phyloP scores from a whole-genome alignment of 35 echinoderm and acorn worm species.

The Heliocidaris tuberculata region DNA sequence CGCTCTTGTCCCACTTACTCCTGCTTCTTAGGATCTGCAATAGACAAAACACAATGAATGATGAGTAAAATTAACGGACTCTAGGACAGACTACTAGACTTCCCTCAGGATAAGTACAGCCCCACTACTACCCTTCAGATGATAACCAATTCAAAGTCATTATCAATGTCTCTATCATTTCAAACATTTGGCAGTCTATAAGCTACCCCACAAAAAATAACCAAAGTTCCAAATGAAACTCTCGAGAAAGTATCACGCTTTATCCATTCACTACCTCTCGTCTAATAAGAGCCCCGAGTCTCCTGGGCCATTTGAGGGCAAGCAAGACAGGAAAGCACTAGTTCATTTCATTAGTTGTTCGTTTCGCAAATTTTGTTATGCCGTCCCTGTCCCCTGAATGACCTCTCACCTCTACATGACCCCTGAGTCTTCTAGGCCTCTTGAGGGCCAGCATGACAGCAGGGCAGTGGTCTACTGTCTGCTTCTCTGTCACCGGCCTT shows the following conservation, averaged over 20 bases:
- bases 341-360: constrained; percentile 37
- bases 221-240: background rate
- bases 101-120: background rate
- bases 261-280: background rate
- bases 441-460: constrained; percentile 82
- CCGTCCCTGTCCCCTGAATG: background rate
- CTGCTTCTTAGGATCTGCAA: constrained; percentile 75
- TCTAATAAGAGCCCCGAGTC: background rate
- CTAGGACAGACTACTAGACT: background rate
- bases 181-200: background rate
- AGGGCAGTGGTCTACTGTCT: constrained; percentile 76
- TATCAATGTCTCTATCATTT: too few relatives aligned
- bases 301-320: constrained; percentile 67
- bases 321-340: constrained; percentile 73
- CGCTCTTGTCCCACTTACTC: constrained; percentile 84
- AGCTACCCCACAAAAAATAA: background rate
- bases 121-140: too few relatives aligned
- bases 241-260: background rate
- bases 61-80: background rate
- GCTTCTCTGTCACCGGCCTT: constrained; percentile 55
- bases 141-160: too few relatives aligned
- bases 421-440: constrained; percentile 66
- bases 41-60: background rate
- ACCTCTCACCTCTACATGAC: constrained; percentile 47
- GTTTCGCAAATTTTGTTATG: too few relatives aligned